Base-by-base conservation (phyloP, 1,140 invertebrate genomes). In the Bombus breviceps region DNA sequence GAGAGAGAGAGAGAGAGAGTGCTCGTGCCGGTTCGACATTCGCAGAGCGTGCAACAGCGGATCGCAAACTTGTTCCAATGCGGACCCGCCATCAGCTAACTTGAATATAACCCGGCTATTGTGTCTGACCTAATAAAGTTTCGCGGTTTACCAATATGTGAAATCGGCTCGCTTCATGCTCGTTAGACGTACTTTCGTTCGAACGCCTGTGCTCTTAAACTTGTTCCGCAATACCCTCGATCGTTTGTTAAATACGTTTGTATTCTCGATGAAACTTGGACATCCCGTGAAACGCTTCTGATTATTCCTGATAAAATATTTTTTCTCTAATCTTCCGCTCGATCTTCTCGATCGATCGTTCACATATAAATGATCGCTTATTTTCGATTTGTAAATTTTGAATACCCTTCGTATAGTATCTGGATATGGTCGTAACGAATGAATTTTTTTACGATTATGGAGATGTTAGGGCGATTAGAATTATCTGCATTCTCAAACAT, bases 111-210 rank as follows among this genome's bases (percentile, higher is more conserved):
- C 69, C 79, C 84, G 39, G 3, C 43, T 74, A 74, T 69, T 68
- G 64, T 85, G 88, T 71, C 80, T 89, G 88, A 89, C 87, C 88
- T 73, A 89, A 85, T 89, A 89, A 89, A 89, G 83, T 89, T 89
- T 81, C 72, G 88, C 85, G 88, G 88, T 89, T 86, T 89, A 89
- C 85, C 88, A 47, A 86, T 86, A 85, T 80, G 88, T 78, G 85
- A 69, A 84, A 89, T 86, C 88, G 88, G 81, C 62, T 86, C 85
- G 84, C 85, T 72, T 86, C 83, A 47, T 74, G 77, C 72, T 81
- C 84, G 66, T 85, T 85, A 85, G 62, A 81, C 57, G 59, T 81
- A 81, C 62, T 75, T 85, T 85, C 78, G 78, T 85, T 85, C 59
- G 59, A 57, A 81, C 62, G 37, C 37, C 34, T 81, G 62, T 53